Percentiles rank a stretch among this genome's conserved stretches.
Evolutionary conservation across 2,797 vertebrate species (phyloP).

Genomic region (Numenius phaeopus): DNA sequence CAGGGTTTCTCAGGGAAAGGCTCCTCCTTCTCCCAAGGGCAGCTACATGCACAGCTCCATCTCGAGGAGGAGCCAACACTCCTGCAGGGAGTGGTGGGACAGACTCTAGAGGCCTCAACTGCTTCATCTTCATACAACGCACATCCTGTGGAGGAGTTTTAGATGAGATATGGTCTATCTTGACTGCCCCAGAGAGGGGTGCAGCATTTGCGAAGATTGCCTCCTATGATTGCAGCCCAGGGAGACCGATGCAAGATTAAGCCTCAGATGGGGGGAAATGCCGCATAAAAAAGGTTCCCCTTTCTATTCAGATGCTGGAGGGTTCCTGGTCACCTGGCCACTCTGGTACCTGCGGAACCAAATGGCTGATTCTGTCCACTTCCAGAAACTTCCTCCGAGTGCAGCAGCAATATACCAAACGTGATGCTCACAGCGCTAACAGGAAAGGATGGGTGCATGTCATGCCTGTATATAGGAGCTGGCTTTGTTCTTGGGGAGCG

Average conservation of each 20-base stretch:
- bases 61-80: background rate
- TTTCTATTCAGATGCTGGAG: background rate
- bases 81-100: background rate
- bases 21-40: background rate
- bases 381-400: background rate
- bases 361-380: background rate
- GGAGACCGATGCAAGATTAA: background rate
- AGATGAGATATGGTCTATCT: background rate
- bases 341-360: background rate
- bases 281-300: background rate
- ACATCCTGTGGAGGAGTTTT: background rate
- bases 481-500: background rate
- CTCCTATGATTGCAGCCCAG: background rate
- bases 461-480: background rate
- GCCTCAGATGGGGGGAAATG: background rate
- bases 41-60: background rate
- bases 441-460: background rate
- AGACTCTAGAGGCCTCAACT: background rate
- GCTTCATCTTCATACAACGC: background rate
- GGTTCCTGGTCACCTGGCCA: background rate
- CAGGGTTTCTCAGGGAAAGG: background rate
- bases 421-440: fast-evolving
- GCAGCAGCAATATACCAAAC: background rate
- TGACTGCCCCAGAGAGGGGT: fast-evolving
- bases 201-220: background rate